A percentile compares a stretch with the other conserved stretches of the same genome.
These are phyloP conservation scores for Oreocharis arfaki DNA, from an alignment of 2,113 vertebrate species.

Conservation along the genomic window DNA sequence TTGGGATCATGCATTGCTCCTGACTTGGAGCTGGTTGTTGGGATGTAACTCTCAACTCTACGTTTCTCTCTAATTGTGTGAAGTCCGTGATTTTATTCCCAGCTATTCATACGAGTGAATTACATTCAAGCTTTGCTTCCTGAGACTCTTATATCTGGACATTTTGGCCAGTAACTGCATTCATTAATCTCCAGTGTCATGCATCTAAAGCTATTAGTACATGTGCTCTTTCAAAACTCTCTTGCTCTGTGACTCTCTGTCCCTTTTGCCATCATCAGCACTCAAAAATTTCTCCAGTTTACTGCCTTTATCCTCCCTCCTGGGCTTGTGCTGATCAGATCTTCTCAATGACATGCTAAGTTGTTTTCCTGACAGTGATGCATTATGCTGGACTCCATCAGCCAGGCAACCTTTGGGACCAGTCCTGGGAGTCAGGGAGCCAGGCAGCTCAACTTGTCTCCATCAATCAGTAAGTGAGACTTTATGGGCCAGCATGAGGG, in stretches of 20 bases:
- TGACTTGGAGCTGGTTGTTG: neutral
- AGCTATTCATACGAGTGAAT: neutral
- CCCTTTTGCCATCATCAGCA: constrained; percentile 31
- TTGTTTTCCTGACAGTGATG: constrained; percentile 60
- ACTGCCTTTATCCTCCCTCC: constrained; percentile 39
- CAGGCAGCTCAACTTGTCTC: constrained; percentile 61
- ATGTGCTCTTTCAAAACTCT: constrained; percentile 12
- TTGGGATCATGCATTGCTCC: neutral
- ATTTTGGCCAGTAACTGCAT: neutral
- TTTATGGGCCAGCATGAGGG: constrained; percentile 39
- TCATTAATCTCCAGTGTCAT: constrained; percentile 5
- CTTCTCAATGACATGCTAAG: constrained; percentile 42
- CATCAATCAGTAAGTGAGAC: constrained; percentile 60
- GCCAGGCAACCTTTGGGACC: constrained; percentile 55
- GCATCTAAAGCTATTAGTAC: constrained; percentile 27
- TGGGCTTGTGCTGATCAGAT: constrained; percentile 32
- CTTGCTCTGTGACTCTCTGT: constrained; percentile 26
- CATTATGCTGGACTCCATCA: constrained; percentile 53
- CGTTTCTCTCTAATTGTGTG: neutral
- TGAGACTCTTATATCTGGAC: neutral
- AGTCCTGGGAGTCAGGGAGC: constrained; percentile 47
- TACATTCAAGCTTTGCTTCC: neutral
- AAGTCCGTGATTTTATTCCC: neutral
- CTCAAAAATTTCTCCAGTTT: constrained; percentile 59
- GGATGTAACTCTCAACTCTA: neutral